A percentile compares a stretch with the other conserved stretches of the same genome.
These are phyloP conservation scores for Smittia aterrima DNA, from an alignment of 2,888 invertebrate genomes.

Conservation along the genomic window DNA sequence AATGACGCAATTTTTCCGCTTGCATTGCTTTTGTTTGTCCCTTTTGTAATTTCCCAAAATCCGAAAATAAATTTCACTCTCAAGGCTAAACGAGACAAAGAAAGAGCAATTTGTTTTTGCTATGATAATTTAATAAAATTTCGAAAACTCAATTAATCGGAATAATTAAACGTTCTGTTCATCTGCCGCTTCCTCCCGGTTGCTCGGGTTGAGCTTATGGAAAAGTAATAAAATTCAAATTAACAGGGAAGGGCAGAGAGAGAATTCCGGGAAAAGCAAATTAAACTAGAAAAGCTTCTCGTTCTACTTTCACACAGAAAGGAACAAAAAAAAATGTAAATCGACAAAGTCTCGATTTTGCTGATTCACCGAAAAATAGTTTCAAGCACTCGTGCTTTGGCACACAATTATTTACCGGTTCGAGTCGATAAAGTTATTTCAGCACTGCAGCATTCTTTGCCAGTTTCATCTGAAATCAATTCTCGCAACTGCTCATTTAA, in stretches of 20 bases:
- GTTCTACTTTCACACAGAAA: too few relatives aligned
- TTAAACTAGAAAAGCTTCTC: not conserved
- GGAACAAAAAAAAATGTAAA: too few relatives aligned
- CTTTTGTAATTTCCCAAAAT: not conserved
- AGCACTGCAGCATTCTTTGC: too few relatives aligned
- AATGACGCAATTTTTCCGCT: constrained; percentile 20
- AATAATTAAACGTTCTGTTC: constrained; percentile 30
- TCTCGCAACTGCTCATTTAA: constrained; percentile 4
- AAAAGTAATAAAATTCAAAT: constrained; percentile 38
- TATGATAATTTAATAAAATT: constrained; percentile 35
- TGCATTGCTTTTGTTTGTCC: constrained; percentile 14
- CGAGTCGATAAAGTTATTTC: not conserved
- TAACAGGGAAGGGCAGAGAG: constrained; percentile 23
- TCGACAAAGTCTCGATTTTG: too few relatives aligned
- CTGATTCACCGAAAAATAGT: too few relatives aligned
- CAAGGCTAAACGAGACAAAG: not conserved
- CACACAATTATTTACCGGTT: not conserved
- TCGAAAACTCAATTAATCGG: constrained; percentile 36
- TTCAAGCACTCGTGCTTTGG: too few relatives aligned
- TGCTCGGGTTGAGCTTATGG: not conserved
- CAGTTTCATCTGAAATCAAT: not conserved
- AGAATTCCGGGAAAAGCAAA: not conserved
- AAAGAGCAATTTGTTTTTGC: constrained; percentile 22
- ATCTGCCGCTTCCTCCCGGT: too few relatives aligned
- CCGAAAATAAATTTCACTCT: not conserved